A percentile compares a stretch with the other conserved stretches of the same genome.
phyloP scores from a whole-genome alignment of 2,888 invertebrate species.

The Dexiosoma caninum region DNA sequence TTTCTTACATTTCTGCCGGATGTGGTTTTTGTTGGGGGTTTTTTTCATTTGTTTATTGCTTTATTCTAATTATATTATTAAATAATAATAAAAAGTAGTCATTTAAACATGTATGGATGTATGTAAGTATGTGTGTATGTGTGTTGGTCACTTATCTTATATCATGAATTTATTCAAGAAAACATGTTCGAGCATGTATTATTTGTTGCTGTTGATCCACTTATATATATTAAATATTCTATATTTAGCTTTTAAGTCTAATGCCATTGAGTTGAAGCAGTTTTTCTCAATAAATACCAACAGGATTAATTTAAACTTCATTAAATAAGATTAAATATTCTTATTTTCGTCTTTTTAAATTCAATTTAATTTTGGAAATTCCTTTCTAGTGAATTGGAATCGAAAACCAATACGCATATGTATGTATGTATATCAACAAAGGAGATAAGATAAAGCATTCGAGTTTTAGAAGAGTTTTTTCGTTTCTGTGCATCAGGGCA shows the following conservation, averaged over 20 bases:
- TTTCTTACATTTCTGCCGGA: conserved; percentile 53
- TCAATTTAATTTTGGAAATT: too few species aligned
- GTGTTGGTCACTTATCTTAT: conserved; percentile 1
- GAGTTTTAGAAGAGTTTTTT: too few species aligned
- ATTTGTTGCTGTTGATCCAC: background rate
- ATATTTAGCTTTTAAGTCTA: background rate
- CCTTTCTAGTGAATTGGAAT: too few species aligned
- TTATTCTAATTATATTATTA: conserved; percentile 37
- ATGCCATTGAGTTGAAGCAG: background rate
- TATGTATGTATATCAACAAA: too few species aligned
- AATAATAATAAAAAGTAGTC: conserved; percentile 35
- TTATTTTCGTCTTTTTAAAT: too few species aligned
- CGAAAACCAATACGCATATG: too few species aligned
- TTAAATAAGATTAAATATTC: too few species aligned
- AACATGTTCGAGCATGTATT: background rate
- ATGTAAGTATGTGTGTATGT: conserved; percentile 1
- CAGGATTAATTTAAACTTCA: too few species aligned
- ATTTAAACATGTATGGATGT: background rate
- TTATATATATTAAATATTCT: background rate
- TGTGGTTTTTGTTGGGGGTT: conserved; percentile 52
- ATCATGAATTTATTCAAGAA: background rate
- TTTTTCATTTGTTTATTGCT: conserved; percentile 6
- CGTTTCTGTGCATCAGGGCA: too few species aligned
- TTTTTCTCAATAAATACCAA: background rate
- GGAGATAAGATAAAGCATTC: too few species aligned